Percentiles rank a stretch among this genome's conserved stretches.
Conservation (phyloP, 2,113 vertebrate genomes). For the Eretmochelys imbricata region DNA sequence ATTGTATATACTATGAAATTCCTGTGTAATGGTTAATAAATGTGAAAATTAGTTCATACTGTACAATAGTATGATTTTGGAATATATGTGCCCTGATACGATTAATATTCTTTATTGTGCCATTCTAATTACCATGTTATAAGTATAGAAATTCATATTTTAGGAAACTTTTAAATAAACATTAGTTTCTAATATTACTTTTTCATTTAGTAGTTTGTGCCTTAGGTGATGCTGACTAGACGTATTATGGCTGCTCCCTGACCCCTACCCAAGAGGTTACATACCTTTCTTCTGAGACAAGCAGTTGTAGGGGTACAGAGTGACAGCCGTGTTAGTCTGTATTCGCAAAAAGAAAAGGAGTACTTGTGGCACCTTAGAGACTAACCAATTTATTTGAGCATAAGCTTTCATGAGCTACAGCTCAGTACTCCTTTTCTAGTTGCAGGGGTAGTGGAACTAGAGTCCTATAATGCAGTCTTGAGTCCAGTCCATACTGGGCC, state of each 20-base stretch:
- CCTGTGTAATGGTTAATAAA: conserved; percentile 26
- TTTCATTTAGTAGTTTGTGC: not conserved
- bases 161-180: not conserved
- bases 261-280: not conserved
- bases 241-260: not conserved
- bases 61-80: not conserved
- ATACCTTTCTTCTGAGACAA: not conserved
- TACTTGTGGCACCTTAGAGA: too few relatives aligned
- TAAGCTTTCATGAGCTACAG: too few relatives aligned
- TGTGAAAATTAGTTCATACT: conserved; percentile 5
- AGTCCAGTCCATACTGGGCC: not conserved
- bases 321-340: too few relatives aligned
- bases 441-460: not conserved
- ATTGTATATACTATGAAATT: not conserved
- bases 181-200: not conserved
- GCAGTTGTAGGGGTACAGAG: rapidly evolving
- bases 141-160: not conserved
- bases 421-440: too few relatives aligned
- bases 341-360: too few relatives aligned
- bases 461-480: not conserved
- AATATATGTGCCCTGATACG: not conserved
- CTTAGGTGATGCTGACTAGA: not conserved
- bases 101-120: not conserved
- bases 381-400: too few relatives aligned
- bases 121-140: not conserved